A percentile compares a stretch with the other conserved stretches of the same genome.
These are phyloP conservation scores for Psilanteris sp. DNA, from an alignment of 1,140 invertebrate genomes.

Conservation along the genomic window DNA sequence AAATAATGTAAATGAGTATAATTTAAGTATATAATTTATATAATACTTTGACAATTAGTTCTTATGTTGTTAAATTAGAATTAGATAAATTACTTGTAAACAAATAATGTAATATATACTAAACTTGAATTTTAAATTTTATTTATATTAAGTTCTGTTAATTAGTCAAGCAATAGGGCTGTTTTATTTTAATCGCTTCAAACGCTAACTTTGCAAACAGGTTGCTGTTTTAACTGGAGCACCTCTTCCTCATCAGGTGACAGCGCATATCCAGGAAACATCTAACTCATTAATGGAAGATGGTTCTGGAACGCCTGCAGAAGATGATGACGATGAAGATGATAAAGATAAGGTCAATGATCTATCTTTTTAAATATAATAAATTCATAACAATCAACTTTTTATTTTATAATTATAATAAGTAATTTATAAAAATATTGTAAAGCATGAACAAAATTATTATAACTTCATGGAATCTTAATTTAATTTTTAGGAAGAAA, in stretches of 20 bases:
- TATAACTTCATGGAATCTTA: neutral
- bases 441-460: too few relatives aligned
- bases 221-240: conserved; percentile 73
- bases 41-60: too few relatives aligned
- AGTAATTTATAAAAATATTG: too few relatives aligned
- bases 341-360: conserved; percentile 86
- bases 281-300: conserved; percentile 68
- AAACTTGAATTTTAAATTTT: conserved; percentile 4
- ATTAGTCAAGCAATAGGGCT: conserved; percentile 30
- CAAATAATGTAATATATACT: too few relatives aligned
- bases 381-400: too few relatives aligned
- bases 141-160: conserved; percentile 9
- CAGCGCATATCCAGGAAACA: conserved; percentile 66
- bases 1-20: too few relatives aligned
- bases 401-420: too few relatives aligned
- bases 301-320: conserved; percentile 82
- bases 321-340: conserved; percentile 91
- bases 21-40: too few relatives aligned
- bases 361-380: too few relatives aligned
- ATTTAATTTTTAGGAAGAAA: conserved; percentile 88
- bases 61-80: too few relatives aligned
- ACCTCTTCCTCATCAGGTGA: conserved; percentile 69
- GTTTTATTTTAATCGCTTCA: conserved; percentile 45
- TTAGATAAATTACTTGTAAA: too few relatives aligned
- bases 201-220: conserved; percentile 68